Percentiles rank a stretch among this genome's conserved stretches.
Conservation (phyloP, 2,888 invertebrate genomes). For the Lepidocyrtinus sp. region DNA sequence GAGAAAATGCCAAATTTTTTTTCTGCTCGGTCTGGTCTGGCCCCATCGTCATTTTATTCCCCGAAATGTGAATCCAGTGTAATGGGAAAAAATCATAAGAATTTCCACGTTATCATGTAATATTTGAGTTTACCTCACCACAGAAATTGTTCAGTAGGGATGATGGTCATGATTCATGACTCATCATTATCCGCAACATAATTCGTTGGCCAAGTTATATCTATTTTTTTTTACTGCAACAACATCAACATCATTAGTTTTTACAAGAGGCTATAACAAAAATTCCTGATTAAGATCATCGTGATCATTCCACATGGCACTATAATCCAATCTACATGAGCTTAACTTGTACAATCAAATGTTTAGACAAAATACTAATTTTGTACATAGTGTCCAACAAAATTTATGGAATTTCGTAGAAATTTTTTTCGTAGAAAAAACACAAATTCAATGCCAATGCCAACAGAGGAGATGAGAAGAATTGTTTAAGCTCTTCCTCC, state of each 20-base stretch:
- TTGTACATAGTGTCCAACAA: background rate
- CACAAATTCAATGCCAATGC: background rate
- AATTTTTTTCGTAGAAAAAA: too few relatives aligned
- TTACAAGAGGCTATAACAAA: background rate
- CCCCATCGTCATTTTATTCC: background rate
- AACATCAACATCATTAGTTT: conserved; percentile 36
- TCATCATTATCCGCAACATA: conserved; percentile 47
- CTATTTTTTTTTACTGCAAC: conserved; percentile 12
- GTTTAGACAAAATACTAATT: background rate
- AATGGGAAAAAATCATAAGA: background rate
- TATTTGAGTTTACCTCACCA: background rate
- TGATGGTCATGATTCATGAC: conserved; percentile 59
- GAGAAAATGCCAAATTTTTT: background rate
- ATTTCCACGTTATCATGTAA: background rate
- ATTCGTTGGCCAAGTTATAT: too few relatives aligned
- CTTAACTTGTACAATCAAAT: conserved; percentile 4
- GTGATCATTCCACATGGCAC: background rate
- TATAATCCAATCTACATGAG: background rate
- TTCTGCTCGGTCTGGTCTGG: too few relatives aligned
- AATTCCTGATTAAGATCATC: background rate
- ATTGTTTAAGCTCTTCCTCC: too few relatives aligned
- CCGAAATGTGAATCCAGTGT: background rate
- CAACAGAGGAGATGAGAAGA: background rate
- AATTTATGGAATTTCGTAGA: conserved; percentile 13
- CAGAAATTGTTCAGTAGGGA: background rate